Conservation (phyloP, 2,888 invertebrate species). For the Campoplex nolae region DNA sequence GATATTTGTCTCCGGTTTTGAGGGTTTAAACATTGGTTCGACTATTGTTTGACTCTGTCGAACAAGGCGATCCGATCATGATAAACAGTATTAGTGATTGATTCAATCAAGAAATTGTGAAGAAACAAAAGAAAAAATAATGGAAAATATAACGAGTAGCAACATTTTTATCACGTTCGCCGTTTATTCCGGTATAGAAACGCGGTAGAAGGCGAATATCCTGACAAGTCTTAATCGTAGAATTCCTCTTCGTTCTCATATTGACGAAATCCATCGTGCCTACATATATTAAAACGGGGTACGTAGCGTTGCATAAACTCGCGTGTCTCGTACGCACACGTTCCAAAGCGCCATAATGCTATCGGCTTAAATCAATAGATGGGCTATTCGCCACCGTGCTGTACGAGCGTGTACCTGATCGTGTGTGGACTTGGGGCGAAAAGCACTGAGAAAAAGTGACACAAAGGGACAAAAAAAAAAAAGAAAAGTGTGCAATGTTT, state of each 20-base stretch:
- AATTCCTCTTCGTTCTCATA: background rate
- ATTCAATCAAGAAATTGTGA: no score
- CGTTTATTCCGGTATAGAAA: background rate
- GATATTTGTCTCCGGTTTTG: no score
- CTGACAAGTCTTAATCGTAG: background rate
- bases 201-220: background rate
- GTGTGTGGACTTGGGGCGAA: conserved; percentile 6
- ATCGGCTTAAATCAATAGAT: conserved; percentile 64
- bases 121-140: no score
- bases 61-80: no score
- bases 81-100: no score
- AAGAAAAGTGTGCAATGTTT: background rate
- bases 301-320: background rate
- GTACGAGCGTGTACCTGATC: conserved; percentile 28
- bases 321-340: conserved; percentile 11
- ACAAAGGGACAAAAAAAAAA: conserved; percentile 13
- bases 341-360: conserved; percentile 35
- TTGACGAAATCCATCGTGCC: background rate
- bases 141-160: background rate
- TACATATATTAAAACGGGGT: background rate
- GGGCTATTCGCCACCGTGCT: conserved; percentile 34
- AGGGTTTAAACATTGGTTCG: no score
- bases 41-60: no score
- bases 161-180: background rate
- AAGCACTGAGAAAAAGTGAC: conserved; percentile 12